A percentile compares a stretch with the other conserved stretches of the same genome.
phyloP scores from a whole-genome alignment of 2,888 invertebrate species.

The Lasioglossum calceatum region DNA sequence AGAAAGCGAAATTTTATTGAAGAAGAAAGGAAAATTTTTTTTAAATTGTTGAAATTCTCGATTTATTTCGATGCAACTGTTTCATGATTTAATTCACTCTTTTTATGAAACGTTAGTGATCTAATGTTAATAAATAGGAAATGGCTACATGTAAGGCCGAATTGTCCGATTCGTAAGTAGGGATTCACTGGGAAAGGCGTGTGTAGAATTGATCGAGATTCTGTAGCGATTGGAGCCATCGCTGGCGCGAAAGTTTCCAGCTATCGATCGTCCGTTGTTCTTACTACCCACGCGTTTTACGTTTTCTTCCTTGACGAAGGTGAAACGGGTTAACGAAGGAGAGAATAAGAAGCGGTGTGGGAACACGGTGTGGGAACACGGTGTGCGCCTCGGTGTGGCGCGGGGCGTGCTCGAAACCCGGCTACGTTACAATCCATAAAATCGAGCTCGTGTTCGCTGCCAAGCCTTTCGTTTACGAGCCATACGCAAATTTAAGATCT shows the following conservation, averaged over 20 bases:
- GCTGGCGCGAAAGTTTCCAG: slow-evolving; percentile 3
- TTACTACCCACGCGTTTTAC: slow-evolving; percentile 10
- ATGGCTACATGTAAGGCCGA: not conserved
- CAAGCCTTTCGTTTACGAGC: slow-evolving; percentile 58
- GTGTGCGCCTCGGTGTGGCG: not conserved
- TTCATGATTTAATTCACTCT: too few species aligned
- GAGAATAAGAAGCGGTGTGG: slow-evolving; percentile 30
- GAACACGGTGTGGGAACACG: slow-evolving; percentile 15
- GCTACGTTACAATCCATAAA: slow-evolving; percentile 64
- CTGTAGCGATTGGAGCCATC: not conserved
- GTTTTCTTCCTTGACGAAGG: slow-evolving; percentile 35
- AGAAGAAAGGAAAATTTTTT: too few species aligned
- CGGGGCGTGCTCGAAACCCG: slow-evolving; percentile 26
- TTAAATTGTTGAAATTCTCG: too few species aligned
- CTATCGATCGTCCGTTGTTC: slow-evolving; percentile 49
- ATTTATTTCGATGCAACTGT: too few species aligned
- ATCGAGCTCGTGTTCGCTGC: slow-evolving; percentile 32
- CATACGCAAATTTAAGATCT: slow-evolving; percentile 64
- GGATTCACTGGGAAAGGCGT: not conserved
- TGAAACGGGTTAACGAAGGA: slow-evolving; percentile 37
- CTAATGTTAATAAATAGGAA: not conserved
- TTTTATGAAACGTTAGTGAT: too few species aligned
- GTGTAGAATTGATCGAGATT: not conserved
- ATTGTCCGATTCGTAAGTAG: too few species aligned
- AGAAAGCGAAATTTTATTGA: too few species aligned